Conservation (phyloP, 2,797 vertebrate species). For the Orestias chungarensis region DNA sequence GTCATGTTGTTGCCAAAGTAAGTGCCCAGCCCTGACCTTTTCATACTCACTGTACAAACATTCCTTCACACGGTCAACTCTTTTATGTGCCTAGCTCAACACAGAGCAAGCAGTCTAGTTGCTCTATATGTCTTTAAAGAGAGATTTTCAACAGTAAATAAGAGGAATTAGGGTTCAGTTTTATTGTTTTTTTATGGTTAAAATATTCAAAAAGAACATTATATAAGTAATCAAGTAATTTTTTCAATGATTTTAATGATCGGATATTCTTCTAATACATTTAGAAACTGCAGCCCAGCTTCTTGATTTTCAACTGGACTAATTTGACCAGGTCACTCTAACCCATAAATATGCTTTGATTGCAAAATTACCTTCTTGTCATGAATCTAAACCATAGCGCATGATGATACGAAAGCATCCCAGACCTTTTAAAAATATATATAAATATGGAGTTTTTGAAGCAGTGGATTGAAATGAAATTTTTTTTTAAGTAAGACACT, state of each 20-base stretch:
- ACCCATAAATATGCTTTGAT: neutral
- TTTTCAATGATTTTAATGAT: too few species aligned
- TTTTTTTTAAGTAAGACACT: neutral
- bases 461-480: neutral
- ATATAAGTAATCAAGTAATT: too few species aligned
- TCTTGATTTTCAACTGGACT: neutral
- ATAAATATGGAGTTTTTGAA: neutral
- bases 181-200: too few species aligned
- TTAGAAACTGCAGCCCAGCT: neutral
- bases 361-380: too few species aligned
- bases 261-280: too few species aligned
- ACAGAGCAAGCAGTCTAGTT: too few species aligned
- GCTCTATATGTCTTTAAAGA: too few species aligned
- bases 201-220: too few species aligned
- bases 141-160: too few species aligned
- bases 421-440: neutral
- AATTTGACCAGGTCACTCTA: neutral
- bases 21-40: slow-evolving; percentile 59
- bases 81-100: neutral
- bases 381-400: too few species aligned
- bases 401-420: neutral
- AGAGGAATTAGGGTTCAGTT: too few species aligned
- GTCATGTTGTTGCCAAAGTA: slow-evolving; percentile 40
- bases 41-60: slow-evolving; percentile 39
- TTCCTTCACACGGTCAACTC: slow-evolving; percentile 24